Conservation (phyloP, 1,140 invertebrate genomes). For the Drosophila subobscura region DNA sequence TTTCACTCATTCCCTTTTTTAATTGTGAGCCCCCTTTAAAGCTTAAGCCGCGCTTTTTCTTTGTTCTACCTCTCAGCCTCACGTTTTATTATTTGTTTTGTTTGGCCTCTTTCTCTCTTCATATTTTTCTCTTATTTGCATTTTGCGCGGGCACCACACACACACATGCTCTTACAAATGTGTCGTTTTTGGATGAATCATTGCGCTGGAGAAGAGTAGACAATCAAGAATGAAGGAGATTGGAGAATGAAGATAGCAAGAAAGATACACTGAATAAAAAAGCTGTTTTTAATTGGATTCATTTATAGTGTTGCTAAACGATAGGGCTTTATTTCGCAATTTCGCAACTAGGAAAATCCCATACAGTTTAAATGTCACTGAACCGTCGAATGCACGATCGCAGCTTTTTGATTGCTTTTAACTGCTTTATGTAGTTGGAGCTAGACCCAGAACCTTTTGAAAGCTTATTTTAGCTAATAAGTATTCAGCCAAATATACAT, state of each 20-base stretch:
- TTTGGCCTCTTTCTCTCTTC: slow-evolving; percentile 6
- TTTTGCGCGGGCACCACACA: no score
- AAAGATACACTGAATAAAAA: background rate
- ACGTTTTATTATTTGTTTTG: slow-evolving; percentile 18
- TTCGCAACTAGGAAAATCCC: no score
- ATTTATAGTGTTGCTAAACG: slow-evolving; percentile 3
- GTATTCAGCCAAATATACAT: no score
- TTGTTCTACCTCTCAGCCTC: slow-evolving; percentile 31
- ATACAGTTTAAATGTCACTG: no score
- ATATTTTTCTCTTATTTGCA: slow-evolving; percentile 7
- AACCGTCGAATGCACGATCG: no score
- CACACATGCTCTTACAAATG: no score
- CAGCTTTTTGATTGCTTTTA: no score
- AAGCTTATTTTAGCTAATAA: background rate
- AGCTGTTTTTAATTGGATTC: slow-evolving; percentile 12
- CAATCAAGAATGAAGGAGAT: background rate
- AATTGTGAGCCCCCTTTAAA: background rate
- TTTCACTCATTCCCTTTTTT: slow-evolving; percentile 1
- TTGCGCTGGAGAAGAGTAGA: background rate
- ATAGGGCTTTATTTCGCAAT: no score
- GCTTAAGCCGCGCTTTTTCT: slow-evolving; percentile 10
- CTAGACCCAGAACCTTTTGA: background rate
- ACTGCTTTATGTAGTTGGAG: no score
- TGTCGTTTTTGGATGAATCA: slow-evolving; percentile 37
- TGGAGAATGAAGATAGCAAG: background rate